These are phyloP conservation scores for Adoxophyes honmai DNA, from an alignment of 1,140 invertebrate species.

Conservation along the genomic window DNA sequence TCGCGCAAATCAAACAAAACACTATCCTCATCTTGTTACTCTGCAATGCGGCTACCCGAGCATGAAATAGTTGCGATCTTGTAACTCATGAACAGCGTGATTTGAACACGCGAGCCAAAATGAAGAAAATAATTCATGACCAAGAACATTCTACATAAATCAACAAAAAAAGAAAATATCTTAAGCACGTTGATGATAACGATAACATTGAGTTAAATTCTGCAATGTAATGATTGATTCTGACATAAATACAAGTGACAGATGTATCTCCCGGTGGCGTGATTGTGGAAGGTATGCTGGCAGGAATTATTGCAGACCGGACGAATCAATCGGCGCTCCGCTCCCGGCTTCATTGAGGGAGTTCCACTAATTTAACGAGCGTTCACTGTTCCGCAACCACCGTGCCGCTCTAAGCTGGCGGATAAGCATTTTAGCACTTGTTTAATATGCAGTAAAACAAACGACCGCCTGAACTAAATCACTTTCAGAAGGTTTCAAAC, in stretches of 20 bases:
- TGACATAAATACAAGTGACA: slow-evolving; percentile 2
- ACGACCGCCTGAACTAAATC: too few relatives aligned
- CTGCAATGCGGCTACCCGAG: slow-evolving; percentile 14
- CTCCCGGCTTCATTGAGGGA: slow-evolving; percentile 52
- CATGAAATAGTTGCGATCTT: background rate
- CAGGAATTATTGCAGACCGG: slow-evolving; percentile 48
- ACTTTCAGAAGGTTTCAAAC: too few relatives aligned
- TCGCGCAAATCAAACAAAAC: slow-evolving; percentile 44
- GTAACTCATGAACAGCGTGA: slow-evolving; percentile 3
- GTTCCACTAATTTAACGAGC: slow-evolving; percentile 42
- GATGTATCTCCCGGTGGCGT: slow-evolving; percentile 23
- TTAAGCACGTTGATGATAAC: too few relatives aligned
- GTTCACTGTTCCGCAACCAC: slow-evolving; percentile 36
- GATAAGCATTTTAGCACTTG: slow-evolving; percentile 3
- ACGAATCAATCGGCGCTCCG: slow-evolving; percentile 63
- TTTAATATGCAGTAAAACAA: slow-evolving; percentile 6
- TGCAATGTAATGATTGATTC: background rate
- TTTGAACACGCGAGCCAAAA: background rate
- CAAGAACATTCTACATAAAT: too few relatives aligned
- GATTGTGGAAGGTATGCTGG: slow-evolving; percentile 61
- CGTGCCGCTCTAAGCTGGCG: slow-evolving; percentile 2
- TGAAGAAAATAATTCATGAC: too few relatives aligned
- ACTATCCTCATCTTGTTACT: slow-evolving; percentile 46
- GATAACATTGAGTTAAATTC: too few relatives aligned
- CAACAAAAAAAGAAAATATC: too few relatives aligned